phyloP scores from a whole-genome alignment of 2,797 vertebrate genomes.

The Morelia viridis region DNA sequence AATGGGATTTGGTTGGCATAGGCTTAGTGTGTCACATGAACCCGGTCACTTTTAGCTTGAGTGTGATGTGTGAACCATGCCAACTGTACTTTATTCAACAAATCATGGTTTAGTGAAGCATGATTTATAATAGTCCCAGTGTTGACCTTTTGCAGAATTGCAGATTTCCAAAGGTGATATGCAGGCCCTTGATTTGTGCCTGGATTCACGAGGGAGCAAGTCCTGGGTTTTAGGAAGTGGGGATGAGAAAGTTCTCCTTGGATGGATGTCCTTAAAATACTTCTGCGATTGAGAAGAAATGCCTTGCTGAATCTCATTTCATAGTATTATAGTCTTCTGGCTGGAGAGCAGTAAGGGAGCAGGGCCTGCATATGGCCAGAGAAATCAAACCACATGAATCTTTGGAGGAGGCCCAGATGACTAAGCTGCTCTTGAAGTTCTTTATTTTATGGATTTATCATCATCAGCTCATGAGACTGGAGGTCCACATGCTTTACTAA shows the following conservation, averaged over 20 bases:
- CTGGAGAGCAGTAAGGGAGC: constrained; percentile 24
- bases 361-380: constrained; percentile 59
- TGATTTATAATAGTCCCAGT: background rate
- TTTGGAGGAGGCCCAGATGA: constrained; percentile 48
- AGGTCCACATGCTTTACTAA: constrained; percentile 69
- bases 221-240: background rate
- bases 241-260: background rate
- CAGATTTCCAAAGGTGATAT: background rate
- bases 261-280: constrained; percentile 10
- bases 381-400: constrained; percentile 13
- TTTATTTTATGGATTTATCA: constrained; percentile 71
- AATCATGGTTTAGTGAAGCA: background rate
- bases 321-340: constrained; percentile 49
- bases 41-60: background rate
- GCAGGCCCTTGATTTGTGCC: background rate
- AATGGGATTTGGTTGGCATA: background rate
- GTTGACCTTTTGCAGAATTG: background rate
- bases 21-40: too few relatives aligned
- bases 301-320: constrained; percentile 69
- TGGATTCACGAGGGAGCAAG: background rate
- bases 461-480: constrained; percentile 65
- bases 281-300: constrained; percentile 44
- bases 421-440: constrained; percentile 52
- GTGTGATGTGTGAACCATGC: background rate
- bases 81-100: background rate